Conservation (phyloP, 2,797 vertebrate species). For the Liparis tanakae region DNA sequence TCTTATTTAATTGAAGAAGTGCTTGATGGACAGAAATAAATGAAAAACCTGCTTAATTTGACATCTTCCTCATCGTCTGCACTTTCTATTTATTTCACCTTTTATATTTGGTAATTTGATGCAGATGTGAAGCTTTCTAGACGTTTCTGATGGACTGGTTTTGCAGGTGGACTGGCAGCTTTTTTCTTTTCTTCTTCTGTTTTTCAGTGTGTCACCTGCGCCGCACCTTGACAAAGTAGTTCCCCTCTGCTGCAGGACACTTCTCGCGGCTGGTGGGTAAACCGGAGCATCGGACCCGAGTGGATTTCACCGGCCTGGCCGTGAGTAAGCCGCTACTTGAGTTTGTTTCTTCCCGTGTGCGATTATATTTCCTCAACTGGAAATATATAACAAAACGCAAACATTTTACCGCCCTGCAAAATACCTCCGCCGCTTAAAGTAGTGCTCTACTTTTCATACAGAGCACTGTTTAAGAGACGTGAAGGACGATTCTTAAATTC, state of each 20-base stretch:
- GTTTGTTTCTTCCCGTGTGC: not conserved
- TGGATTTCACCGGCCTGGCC: not conserved
- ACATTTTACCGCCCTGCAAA: not conserved
- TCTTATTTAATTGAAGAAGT: not conserved
- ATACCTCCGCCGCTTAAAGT: not conserved
- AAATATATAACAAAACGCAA: not conserved
- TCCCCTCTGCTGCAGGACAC: not conserved
- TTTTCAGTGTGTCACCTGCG: not conserved
- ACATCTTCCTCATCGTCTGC: not conserved
- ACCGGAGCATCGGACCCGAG: not conserved
- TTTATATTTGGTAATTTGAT: not conserved
- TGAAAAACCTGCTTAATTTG: not conserved
- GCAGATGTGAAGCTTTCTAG: not conserved
- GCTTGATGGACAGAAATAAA: not conserved
- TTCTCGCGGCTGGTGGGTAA: not conserved
- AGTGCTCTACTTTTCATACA: not conserved
- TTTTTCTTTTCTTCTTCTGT: too few species aligned
- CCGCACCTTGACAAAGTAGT: not conserved
- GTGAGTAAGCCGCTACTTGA: not conserved
- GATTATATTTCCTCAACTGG: not conserved
- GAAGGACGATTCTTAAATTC: too few species aligned
- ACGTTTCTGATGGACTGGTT: not conserved
- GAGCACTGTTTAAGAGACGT: too few species aligned
- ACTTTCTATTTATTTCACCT: not conserved
- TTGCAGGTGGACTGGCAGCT: too few species aligned